Evolutionary conservation across 1,140 invertebrate genomes (phyloP), one percentile per base, ranked within the genome.

Genomic region (Adoxophyes honmai): DNA sequence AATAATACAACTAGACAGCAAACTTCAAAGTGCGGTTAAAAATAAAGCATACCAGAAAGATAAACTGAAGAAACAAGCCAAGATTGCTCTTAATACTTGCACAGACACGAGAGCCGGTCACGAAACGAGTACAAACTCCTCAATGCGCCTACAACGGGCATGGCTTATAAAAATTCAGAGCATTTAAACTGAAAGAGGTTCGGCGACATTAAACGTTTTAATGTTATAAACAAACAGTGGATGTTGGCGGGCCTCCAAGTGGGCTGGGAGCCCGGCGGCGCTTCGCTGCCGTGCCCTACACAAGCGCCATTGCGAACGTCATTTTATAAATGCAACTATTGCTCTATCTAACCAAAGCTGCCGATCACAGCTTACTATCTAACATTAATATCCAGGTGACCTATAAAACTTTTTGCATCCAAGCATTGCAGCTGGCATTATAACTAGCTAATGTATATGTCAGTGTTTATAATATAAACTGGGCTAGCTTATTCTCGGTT

Each of bases 191-290:
- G 48, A 51, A 52, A 63, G 60, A 71, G 70, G 65, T 74, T 75
- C 58, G 64, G 66, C 64, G 66, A 80, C 69, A 78, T 76, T 84
- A 81, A 72, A 75, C 60, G 75, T 76, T 79, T 84, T 82, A 87
- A 75, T 79, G 68, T 78, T 80, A 85, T 82, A 87, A 85, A 87
- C 84, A 85, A 87, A 84, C 73, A 74, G 62, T 66, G 63, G 60
- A 68, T 56, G 72, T 73, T 86, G 84, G 81, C 76, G 33, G 36
- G n/a, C 51, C 39, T 79, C 84, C 84, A 87, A 87, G 66, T 73
- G 66, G 81, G 71, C 67, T 81, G 78, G 55, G 34, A 33, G 56
- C 14, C 35, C 75, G 81, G 77, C 81, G 84, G 80, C 81, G 81
- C 81, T 81, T 77, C 68, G 34, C 62, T 57, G 55, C 66, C 66